Evolutionary conservation across 2,797 vertebrate species (phyloP), one percentile per base, ranked within the genome.

Genomic region (Hippopotamyrus pictus): DNA sequence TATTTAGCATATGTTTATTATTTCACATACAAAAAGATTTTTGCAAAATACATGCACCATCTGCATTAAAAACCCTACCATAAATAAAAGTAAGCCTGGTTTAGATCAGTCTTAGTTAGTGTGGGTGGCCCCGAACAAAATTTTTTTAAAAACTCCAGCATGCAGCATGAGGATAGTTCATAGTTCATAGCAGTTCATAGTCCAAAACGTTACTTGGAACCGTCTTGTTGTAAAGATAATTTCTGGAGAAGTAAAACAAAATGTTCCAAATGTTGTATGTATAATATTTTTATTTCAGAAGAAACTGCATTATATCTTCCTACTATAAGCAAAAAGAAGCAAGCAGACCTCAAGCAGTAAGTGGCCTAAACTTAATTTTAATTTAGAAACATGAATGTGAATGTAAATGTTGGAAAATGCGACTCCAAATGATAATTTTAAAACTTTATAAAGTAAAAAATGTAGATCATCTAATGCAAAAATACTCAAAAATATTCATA

Each of bases 221-320:
- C 65, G 1, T 73, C 12, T 73, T 29, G 4, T 73, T 73, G 3
- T 73, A 6, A 73, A 33, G 29, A 33, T 5, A 14, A 33, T 73
- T 73, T 44, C 73, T 17, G 19, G 73, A 79, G 33, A 76, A 7
- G 73, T 3, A 44, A 41, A 44, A 8, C 17, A 19, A 79, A 79
- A 44, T 79, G 73, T 44, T 79, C 37, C 41, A 79, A 79, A 79
- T 79, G 17, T 79, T 44, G 44, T 69, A 89, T 29, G 22, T 22
- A 90, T 14, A 89, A 50, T 93, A 85, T 84, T 76, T 76, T n/a
- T 90, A 73, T 94, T 95, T 88, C 93, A 97, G 96, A 79, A 93
- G 96, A 85, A 96, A 97, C 94, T 96, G 96, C 89, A 96, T 96
- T 14, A 96, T 96, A 89, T 96, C 96, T 88, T 95, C 96, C 33